phyloP scores from a whole-genome alignment of 2,113 vertebrate genomes.

The Channa argus region DNA sequence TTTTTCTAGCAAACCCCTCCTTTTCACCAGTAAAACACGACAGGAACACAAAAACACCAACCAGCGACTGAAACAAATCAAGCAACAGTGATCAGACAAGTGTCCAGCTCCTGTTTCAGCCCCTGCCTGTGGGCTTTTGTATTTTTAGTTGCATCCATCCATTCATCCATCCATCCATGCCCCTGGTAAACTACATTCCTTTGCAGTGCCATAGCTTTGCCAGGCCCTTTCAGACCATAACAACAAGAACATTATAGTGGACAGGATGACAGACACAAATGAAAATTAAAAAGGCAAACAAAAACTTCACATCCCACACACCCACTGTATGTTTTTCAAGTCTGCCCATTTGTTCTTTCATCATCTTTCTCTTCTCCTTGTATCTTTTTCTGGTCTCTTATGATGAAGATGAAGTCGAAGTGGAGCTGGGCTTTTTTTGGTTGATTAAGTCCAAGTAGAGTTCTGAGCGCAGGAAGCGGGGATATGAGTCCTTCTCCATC shows the following conservation, averaged over 20 bases:
- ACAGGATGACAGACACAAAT: conserved; percentile 66
- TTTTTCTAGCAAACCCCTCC: conserved; percentile 44
- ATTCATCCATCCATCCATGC: conserved; percentile 43
- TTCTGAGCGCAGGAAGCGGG: conserved; percentile 97
- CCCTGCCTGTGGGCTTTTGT: conserved; percentile 38
- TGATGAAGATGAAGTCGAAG: conserved; percentile 87
- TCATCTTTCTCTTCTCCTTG: conserved; percentile 33
- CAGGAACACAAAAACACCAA: conserved; percentile 57
- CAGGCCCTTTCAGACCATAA: conserved; percentile 51
- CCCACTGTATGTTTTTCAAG: conserved; percentile 51
- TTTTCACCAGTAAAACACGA: conserved; percentile 75
- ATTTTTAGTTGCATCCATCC: conserved; percentile 49
- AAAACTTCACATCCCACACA: conserved; percentile 47
- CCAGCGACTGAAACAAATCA: conserved; percentile 33
- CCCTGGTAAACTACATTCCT: conserved; percentile 77
- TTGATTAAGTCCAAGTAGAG: conserved; percentile 96
- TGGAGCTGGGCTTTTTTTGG: conserved; percentile 92
- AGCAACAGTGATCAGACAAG: conserved; percentile 72
- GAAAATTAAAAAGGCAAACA: conserved; percentile 71
- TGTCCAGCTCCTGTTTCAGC: conserved; percentile 61
- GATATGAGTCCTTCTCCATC: conserved; percentile 99
- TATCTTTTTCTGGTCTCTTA: conserved; percentile 65
- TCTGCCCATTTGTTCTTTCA: conserved; percentile 46
- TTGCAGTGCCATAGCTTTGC: conserved; percentile 72
- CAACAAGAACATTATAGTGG: conserved; percentile 42